Conservation (phyloP, 2,888 invertebrate species). For the Myathropa florea region DNA sequence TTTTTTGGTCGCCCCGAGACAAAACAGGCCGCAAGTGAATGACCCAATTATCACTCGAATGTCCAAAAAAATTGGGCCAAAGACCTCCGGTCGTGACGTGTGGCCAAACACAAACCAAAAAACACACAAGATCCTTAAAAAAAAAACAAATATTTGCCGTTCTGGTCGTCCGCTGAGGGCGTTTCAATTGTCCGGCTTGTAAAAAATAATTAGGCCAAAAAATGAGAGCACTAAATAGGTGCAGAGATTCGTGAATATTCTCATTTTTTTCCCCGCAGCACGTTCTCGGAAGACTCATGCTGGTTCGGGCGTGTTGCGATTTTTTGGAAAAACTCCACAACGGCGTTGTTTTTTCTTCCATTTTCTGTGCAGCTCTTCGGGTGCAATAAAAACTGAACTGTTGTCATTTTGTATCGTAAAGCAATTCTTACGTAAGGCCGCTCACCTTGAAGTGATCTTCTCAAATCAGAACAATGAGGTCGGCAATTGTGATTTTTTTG, state of each 20-base stretch:
- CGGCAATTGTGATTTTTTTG: slow-evolving; percentile 41
- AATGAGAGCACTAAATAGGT: slow-evolving; percentile 73
- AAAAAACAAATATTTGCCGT: slow-evolving; percentile 64
- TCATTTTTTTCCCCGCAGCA: neutral
- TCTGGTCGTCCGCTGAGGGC: neutral
- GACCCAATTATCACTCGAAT: slow-evolving; percentile 48
- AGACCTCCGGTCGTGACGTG: slow-evolving; percentile 16
- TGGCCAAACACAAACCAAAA: slow-evolving; percentile 33
- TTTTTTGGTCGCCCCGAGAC: slow-evolving; percentile 21
- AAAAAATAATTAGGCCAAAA: slow-evolving; percentile 79
- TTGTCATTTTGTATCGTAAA: slow-evolving; percentile 50
- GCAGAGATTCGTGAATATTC: neutral
- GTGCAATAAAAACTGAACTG: slow-evolving; percentile 44
- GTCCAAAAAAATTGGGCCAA: slow-evolving; percentile 49
- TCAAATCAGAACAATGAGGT: slow-evolving; percentile 65
- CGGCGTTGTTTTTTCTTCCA: slow-evolving; percentile 5
- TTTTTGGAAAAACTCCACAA: slow-evolving; percentile 28
- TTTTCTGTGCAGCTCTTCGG: slow-evolving; percentile 6
- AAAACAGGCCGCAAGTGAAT: slow-evolving; percentile 64
- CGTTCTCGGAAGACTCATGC: slow-evolving; percentile 43
- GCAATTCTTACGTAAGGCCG: slow-evolving; percentile 59
- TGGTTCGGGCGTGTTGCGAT: slow-evolving; percentile 36
- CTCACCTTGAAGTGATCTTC: slow-evolving; percentile 63
- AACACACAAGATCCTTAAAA: slow-evolving; percentile 29
- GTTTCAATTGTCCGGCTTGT: slow-evolving; percentile 73